Evolutionary conservation across 2,113 vertebrate genomes (phyloP), one percentile per base, ranked within the genome.

Genomic region (Acanthochromis polyacanthus): DNA sequence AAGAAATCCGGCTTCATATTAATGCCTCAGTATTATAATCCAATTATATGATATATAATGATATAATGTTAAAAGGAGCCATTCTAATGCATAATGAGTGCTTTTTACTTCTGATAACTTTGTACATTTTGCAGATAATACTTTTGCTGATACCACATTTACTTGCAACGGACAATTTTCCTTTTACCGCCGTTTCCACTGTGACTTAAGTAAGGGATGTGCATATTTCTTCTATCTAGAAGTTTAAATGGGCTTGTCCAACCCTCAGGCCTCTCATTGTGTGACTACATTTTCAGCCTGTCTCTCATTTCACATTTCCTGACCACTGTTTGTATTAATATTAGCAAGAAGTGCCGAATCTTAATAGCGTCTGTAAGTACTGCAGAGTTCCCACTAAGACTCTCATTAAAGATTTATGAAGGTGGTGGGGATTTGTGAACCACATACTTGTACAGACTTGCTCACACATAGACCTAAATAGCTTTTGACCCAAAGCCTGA

Each of bases 361-460:
- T 51, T 67, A 65, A 70, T 70, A 28, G 58, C 59, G 32, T 78
- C 65, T 81, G 51, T 53, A 53, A 30, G 59, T n/a, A 60, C 46
- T 45, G 40, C 61, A 9, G 60, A 43, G n/a, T 17, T 83, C 72
- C 60, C 64, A 67, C 66, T 16, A 36, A 64, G 58, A 28, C 74
- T 67, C 67, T 80, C 67, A 82, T 83, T 51, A 90, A 83, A 88
- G 50, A 85, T 89, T 66, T 51, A 85, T 73, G 75, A 82, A 71
- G 63, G 61, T 78, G 62, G 64, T 11, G 25, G 55, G 48, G 59
- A 71, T 66, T 36, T 71, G 53, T 53, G 55, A 82, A 66, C 11
- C 17, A 19, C 50, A 66, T 36, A 25, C 38, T 43, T 69, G 40
- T n/a, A 43, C 22, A 28, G 14, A 55, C 46, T 51, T 52, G 28